phyloP scores from a whole-genome alignment of 1,140 invertebrate genomes.

The Cherax quadricarinatus region DNA sequence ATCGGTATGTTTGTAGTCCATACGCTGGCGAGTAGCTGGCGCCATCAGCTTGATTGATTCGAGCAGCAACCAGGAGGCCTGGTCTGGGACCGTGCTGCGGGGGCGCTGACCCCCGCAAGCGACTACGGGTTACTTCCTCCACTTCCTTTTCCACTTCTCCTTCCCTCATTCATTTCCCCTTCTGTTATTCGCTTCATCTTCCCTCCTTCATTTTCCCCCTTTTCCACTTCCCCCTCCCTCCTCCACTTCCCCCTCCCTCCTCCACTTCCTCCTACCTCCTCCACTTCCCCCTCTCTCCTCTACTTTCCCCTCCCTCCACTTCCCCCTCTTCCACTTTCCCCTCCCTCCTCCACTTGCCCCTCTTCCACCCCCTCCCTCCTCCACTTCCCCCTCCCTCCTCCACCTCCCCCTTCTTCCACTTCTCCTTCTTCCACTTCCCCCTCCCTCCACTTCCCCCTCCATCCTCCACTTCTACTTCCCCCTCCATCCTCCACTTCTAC shows the following conservation, averaged over 20 bases:
- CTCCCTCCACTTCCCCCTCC: neutral
- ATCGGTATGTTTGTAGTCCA: too few relatives aligned
- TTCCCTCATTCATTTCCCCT: neutral
- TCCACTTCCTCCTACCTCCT: neutral
- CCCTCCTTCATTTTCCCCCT: slow-evolving; percentile 23
- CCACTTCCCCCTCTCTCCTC: neutral
- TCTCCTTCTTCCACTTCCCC: neutral
- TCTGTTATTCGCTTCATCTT: neutral
- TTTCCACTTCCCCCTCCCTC: neutral
- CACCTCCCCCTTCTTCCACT: neutral
- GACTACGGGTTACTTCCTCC: too few relatives aligned
- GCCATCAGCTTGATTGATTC: too few relatives aligned
- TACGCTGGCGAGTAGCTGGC: too few relatives aligned
- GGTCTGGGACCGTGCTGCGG: too few relatives aligned
- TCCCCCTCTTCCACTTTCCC: neutral
- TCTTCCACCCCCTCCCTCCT: neutral
- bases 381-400: neutral
- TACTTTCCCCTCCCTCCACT: neutral
- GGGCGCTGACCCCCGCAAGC: too few relatives aligned
- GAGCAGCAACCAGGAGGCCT: too few relatives aligned
- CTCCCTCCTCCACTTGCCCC: neutral
- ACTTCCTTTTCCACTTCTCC: neutral
- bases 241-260: neutral
- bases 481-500: too few relatives aligned
- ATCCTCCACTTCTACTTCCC: too few relatives aligned